phyloP scores from a whole-genome alignment of 2,797 vertebrate species.

The Crax fasciolata region DNA sequence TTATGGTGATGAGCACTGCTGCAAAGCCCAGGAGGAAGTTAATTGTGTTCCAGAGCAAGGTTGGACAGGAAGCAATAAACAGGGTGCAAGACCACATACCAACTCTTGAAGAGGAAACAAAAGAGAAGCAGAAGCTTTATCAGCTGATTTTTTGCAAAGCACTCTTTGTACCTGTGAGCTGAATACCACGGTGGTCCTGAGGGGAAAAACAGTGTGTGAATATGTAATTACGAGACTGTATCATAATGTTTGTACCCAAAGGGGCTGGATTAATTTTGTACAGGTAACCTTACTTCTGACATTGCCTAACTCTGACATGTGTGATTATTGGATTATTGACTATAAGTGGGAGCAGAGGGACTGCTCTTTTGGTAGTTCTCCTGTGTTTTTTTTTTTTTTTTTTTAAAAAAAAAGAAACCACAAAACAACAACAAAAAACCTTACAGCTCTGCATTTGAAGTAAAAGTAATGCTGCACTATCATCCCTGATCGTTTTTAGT shows the following conservation, averaged over 20 bases:
- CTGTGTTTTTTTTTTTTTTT: background rate
- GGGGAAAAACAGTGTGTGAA: constrained; percentile 2
- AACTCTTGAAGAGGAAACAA: background rate
- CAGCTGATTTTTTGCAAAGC: constrained; percentile 14
- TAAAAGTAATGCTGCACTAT: background rate
- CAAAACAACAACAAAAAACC: no score
- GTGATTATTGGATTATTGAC: constrained; percentile 53
- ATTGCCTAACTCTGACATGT: constrained; percentile 36
- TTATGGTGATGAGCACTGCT: background rate
- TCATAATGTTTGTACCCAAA: constrained; percentile 20
- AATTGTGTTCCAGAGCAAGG: background rate
- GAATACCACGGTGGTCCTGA: background rate
- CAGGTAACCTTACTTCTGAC: constrained; percentile 57
- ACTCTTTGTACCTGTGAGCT: background rate
- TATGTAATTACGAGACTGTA: constrained; percentile 48
- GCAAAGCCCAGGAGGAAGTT: background rate
- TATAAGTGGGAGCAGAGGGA: background rate
- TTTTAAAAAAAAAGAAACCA: background rate
- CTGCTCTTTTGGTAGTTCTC: background rate
- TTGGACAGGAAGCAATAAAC: background rate
- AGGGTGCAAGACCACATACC: background rate
- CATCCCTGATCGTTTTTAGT: background rate
- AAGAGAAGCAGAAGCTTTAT: background rate
- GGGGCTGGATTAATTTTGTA: constrained; percentile 55
- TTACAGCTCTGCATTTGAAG: background rate